Evolutionary conservation across 2,797 vertebrate species (phyloP), one percentile per base, ranked within the genome.

Genomic region (Characodon lateralis): DNA sequence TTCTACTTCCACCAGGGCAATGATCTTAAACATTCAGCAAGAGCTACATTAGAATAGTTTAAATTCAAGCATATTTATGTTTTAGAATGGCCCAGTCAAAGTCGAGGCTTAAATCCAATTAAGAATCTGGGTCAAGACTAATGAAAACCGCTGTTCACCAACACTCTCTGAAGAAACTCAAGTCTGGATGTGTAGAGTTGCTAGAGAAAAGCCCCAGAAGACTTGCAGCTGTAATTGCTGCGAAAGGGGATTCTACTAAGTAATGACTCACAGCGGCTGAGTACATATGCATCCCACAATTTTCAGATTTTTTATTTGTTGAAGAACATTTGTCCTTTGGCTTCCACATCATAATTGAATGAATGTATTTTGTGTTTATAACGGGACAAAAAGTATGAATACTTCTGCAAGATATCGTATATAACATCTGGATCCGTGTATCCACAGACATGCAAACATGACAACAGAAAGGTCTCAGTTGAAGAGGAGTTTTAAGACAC

Each of bases 401-500:
- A 35, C 35, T 35, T 35, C 35, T 4, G 35, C 35, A 35, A 35
- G 35, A 35, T 39, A 39, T 46, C 16, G 22, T 43, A 68, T n/a
- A 13, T 35, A 68, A 56, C 46, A 26, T 61, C 24, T 77, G 9
- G 63, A 66, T 22, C 63, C 5, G 35, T 66, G 66, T 26, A 26
- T 12, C 69, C 13, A 26, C 35, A 76, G 2, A 61, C 6, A 72
- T 18, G 55, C 55, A 71, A 8, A 74, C 41, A 59, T 3, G 13
- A 65, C 77, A 71, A 69, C 58, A 72, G 16, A 66, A 16, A 72
- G 6, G 55, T 59, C 31, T 61, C 24, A 43, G 6, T 73, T 74
- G 66, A 78, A 71, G 80, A 77, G 78, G 8, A 72, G 58, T 39
- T 65, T 65, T 22, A 20, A 70, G 50, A 80, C 22, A 46, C 70